A percentile compares a stretch with the other conserved stretches of the same genome.
Conservation (phyloP, 2,113 vertebrate genomes). For the Cochlearius cochlearius region DNA sequence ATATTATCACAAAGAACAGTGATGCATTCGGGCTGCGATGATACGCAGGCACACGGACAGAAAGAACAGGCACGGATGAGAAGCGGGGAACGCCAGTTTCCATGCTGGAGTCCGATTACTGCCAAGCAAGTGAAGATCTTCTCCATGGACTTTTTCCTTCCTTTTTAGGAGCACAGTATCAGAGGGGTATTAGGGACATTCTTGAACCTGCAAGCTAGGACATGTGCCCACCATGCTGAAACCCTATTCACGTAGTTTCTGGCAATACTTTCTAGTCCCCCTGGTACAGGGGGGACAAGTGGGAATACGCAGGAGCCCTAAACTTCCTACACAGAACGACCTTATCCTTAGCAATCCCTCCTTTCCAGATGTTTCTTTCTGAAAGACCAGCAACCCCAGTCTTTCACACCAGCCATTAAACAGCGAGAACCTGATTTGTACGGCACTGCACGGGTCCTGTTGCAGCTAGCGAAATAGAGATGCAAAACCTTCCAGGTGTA, state of each 20-base stretch:
- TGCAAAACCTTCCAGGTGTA: not conserved
- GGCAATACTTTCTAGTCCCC: not conserved
- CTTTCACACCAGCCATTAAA: not conserved
- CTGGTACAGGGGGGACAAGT: not conserved
- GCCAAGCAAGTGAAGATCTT: not conserved
- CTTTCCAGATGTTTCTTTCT: not conserved
- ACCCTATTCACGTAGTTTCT: not conserved
- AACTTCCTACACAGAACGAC: not conserved
- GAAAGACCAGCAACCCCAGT: not conserved
- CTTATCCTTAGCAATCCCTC: not conserved
- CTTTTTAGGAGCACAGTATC: not conserved
- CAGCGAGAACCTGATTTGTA: not conserved
- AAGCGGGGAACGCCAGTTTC: not conserved
- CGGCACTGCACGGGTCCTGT: not conserved
- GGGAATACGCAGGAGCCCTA: not conserved
- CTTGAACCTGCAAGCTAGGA: not conserved
- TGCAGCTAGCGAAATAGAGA: not conserved
- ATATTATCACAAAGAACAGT: not conserved
- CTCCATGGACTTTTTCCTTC: not conserved
- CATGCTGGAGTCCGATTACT: not conserved
- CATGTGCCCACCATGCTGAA: not conserved
- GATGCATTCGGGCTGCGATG: not conserved
- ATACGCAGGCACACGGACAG: not conserved
- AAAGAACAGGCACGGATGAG: not conserved
- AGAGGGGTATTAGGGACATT: not conserved